These are phyloP conservation scores for Omphaloscelis lunosa DNA, from an alignment of 2,888 invertebrate genomes.

Conservation along the genomic window DNA sequence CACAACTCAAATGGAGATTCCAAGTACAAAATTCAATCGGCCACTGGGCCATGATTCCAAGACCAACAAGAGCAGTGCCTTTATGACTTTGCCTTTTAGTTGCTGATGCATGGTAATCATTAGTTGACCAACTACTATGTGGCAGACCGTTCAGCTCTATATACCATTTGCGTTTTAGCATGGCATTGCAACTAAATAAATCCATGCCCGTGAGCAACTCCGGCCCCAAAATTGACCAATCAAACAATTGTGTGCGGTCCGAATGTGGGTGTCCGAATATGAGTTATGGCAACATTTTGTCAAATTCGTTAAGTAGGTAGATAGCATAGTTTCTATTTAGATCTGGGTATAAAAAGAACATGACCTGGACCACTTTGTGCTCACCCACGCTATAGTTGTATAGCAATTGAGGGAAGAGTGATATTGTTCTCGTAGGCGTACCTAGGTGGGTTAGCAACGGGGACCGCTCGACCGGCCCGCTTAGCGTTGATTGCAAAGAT, in stretches of 20 bases:
- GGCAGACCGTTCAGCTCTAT: not conserved
- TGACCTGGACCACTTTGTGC: constrained; percentile 51
- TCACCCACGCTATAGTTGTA: constrained; percentile 49
- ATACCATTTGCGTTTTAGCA: not conserved
- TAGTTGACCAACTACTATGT: not conserved
- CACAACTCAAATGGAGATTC: constrained; percentile 3
- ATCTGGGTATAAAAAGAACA: constrained; percentile 54
- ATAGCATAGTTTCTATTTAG: constrained; percentile 46
- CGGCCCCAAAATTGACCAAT: constrained; percentile 34
- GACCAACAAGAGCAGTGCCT: not conserved
- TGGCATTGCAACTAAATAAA: constrained; percentile 13
- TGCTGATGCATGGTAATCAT: not conserved
- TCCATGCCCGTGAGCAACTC: not conserved
- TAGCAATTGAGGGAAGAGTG: constrained; percentile 53
- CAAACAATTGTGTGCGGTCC: constrained; percentile 25
- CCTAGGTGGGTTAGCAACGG: constrained; percentile 29
- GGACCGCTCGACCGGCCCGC: constrained; percentile 17
- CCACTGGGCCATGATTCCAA: not conserved
- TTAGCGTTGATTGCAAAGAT: constrained; percentile 27
- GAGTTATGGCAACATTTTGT: constrained; percentile 40
- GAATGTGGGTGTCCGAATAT: constrained; percentile 40
- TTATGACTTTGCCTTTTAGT: not conserved
- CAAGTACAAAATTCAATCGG: not conserved
- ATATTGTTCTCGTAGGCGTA: constrained; percentile 51
- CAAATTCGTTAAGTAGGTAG: constrained; percentile 27